These are phyloP conservation scores for Microtus montanus DNA, from an alignment of 2,113 vertebrate species.

Conservation along the genomic window DNA sequence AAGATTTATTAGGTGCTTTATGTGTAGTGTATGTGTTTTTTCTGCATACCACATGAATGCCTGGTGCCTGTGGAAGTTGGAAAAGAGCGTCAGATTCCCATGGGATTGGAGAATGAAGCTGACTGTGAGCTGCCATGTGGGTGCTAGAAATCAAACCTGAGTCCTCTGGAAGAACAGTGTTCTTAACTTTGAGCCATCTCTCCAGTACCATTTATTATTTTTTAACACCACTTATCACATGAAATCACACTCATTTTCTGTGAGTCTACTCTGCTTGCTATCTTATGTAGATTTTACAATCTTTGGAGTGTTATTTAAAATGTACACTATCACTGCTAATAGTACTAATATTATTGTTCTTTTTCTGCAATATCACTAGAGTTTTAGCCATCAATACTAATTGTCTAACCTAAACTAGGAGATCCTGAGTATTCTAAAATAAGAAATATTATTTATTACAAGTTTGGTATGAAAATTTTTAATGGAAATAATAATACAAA, in stretches of 20 bases:
- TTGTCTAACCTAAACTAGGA: constrained; percentile 8
- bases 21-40: too few relatives aligned
- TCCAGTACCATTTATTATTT: not conserved
- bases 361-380: not conserved
- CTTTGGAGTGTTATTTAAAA: constrained; percentile 13
- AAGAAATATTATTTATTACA: constrained; percentile 57
- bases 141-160: not conserved
- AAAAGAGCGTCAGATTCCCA: not conserved
- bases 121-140: not conserved
- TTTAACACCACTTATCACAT: not conserved
- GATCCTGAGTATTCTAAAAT: constrained; percentile 3
- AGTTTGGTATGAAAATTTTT: constrained; percentile 63
- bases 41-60: not conserved
- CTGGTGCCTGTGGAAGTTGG: not conserved
- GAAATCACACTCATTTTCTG: not conserved
- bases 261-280: not conserved
- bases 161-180: not conserved
- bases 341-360: not conserved
- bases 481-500: constrained; percentile 71
- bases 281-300: not conserved
- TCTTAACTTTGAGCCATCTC: not conserved
- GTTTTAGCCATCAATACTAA: constrained; percentile 30
- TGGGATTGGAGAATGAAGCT: not conserved
- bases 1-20: not conserved
- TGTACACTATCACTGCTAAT: not conserved